Conservation (phyloP, 2,888 invertebrate species). For the Conops quadrifasciatus region DNA sequence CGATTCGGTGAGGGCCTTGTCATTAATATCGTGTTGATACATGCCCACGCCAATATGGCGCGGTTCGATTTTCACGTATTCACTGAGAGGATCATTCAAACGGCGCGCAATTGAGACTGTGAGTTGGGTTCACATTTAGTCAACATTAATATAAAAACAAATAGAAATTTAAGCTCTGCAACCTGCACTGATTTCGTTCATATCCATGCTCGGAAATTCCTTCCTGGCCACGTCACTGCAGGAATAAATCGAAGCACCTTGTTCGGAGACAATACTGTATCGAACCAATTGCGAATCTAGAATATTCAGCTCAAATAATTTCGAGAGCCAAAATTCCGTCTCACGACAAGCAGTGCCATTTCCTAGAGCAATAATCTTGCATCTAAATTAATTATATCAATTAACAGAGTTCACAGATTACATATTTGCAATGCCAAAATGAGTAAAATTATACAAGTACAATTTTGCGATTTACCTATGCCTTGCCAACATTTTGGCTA, state of each 20-base stretch:
- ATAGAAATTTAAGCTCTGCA: slow-evolving; percentile 32
- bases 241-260: slow-evolving; percentile 93
- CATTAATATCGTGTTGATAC: slow-evolving; percentile 91
- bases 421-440: not conserved
- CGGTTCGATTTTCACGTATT: slow-evolving; percentile 92
- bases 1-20: slow-evolving; percentile 76
- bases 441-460: not conserved
- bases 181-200: slow-evolving; percentile 82
- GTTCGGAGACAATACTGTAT: slow-evolving; percentile 87
- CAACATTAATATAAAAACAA: not conserved
- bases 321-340: slow-evolving; percentile 79
- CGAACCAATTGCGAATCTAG: slow-evolving; percentile 69
- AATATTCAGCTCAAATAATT: slow-evolving; percentile 68
- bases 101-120: slow-evolving; percentile 84
- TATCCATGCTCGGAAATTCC: slow-evolving; percentile 86
- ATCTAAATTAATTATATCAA: slow-evolving; percentile 65
- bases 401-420: not conserved
- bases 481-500: slow-evolving; percentile 68
- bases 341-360: slow-evolving; percentile 92
- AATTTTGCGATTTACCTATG: slow-evolving; percentile 66
- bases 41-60: slow-evolving; percentile 94
- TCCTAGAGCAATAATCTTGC: slow-evolving; percentile 85
- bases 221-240: slow-evolving; percentile 83
- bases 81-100: slow-evolving; percentile 89
- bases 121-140: slow-evolving; percentile 11